Conservation (phyloP, 37 sponge, comb jelly and placozoan species). For the Dysidea cf. avara region DNA sequence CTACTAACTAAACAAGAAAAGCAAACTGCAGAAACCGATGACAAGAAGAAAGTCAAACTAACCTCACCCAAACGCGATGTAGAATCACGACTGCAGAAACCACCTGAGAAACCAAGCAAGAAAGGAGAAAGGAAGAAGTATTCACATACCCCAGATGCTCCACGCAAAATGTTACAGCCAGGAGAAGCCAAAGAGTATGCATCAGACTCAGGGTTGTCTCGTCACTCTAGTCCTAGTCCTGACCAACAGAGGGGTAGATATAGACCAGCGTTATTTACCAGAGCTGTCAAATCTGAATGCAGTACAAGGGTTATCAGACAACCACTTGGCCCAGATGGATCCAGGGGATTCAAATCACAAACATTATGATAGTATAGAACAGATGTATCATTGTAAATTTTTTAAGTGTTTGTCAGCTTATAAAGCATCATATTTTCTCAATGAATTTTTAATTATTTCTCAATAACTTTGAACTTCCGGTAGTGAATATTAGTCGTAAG, state of each 20-base stretch:
- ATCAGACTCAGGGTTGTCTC: slow-evolving; percentile 7
- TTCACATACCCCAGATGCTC: slow-evolving; percentile 3
- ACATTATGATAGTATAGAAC: slow-evolving; percentile 2
- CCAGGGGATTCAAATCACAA: slow-evolving; percentile 61
- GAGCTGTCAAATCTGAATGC: too few species aligned
- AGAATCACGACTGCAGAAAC: not conserved
- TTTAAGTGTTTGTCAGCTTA: too few species aligned
- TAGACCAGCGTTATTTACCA: not conserved
- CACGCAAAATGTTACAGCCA: slow-evolving; percentile 3
- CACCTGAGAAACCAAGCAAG: slow-evolving; percentile 2
- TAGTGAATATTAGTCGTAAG: too few species aligned
- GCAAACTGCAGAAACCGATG: not conserved
- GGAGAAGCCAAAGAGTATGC: not conserved
- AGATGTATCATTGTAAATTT: too few species aligned
- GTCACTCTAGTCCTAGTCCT: too few species aligned
- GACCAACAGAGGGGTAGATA: too few species aligned
- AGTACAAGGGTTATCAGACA: slow-evolving; percentile 48
- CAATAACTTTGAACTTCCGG: too few species aligned
- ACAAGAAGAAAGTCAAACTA: not conserved
- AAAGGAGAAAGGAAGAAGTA: slow-evolving; percentile 6
- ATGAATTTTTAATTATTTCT: too few species aligned
- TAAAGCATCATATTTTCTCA: too few species aligned
- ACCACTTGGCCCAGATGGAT: slow-evolving; percentile 89
- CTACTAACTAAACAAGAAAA: slow-evolving; percentile 8
- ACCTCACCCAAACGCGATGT: not conserved